These are phyloP conservation scores for Tragelaphus buxtoni DNA, from an alignment of 2,113 vertebrate species.

Conservation along the genomic window DNA sequence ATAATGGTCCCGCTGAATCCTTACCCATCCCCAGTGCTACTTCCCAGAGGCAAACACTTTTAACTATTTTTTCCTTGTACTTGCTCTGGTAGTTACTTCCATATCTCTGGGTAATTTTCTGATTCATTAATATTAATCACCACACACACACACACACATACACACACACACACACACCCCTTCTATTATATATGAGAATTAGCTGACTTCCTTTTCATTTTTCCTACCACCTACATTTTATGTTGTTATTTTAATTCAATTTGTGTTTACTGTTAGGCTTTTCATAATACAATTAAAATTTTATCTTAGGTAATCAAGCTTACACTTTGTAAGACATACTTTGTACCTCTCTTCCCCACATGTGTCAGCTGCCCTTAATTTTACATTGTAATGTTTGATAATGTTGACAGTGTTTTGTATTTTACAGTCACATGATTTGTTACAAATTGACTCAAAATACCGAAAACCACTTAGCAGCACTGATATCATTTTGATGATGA, in stretches of 20 bases:
- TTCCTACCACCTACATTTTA: not conserved
- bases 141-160: not conserved
- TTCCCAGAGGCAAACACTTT: not conserved
- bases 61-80: not conserved
- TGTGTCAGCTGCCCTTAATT: not conserved
- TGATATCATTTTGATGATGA: not conserved
- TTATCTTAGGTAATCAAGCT: not conserved
- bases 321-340: not conserved
- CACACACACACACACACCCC: not conserved
- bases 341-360: not conserved
- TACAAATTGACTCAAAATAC: not conserved
- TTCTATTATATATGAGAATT: not conserved
- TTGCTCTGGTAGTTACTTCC: not conserved
- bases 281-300: not conserved
- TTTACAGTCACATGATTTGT: not conserved
- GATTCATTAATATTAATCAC: conserved; percentile 18
- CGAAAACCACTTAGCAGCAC: not conserved
- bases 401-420: not conserved
- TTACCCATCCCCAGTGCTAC: not conserved
- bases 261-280: not conserved
- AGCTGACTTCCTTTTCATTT: not conserved
- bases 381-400: not conserved
- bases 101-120: not conserved
- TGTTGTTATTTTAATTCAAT: not conserved
- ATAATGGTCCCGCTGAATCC: not conserved